Base-by-base conservation (phyloP, 53 echinoderm and acorn worm species). In the Mesocentrotus franciscanus region DNA sequence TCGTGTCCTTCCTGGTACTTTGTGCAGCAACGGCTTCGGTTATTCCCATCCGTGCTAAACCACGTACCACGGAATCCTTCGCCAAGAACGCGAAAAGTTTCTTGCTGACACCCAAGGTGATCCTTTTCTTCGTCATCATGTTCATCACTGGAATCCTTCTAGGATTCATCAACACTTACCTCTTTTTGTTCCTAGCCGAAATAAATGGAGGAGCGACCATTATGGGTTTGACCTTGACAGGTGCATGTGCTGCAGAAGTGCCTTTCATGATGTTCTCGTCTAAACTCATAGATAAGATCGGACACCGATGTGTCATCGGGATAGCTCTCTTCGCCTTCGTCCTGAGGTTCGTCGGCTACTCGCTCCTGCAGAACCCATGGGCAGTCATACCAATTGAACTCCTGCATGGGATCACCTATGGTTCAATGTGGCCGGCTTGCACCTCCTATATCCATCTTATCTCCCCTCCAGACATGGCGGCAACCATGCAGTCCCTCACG, bases 141-240 rank as follows among this genome's bases (percentile, higher is more conserved):
- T 57, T 78, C 61, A 9, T 78, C 15, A 61, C 49, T 59, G 96
- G 96, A 27, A 61, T 78, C 76, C 9, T 56, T 4, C 1, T 97
- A 24, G 99, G 97, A 56, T 95, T 98, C 60, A 97, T 96, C 9
- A 61, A 71, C 27, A 97, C 97, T 0, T 99, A 85, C 90, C 93
- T 97, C 26, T 99, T 99, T 90, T 90, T 99, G 68, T 99, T 96
- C 83, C 92, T 99, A 11, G 94, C 64, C 16, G 97, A 99, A 42
- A 76, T 99, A 34, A 62, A 95, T 56, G 95, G 94, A 12, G 89
- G 95, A 35, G 95, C 96, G 76, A 60, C 93, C 8, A 90, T 98
- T 13, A 99, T 99, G 99, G 99, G 99, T 3, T 70, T 99, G 71
- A 97, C 97, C 8, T 78, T 97, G 57, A 97, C 97, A 26, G 81